Conservation (phyloP, 1,140 invertebrate genomes). For the Vollenhovia emeryi region DNA sequence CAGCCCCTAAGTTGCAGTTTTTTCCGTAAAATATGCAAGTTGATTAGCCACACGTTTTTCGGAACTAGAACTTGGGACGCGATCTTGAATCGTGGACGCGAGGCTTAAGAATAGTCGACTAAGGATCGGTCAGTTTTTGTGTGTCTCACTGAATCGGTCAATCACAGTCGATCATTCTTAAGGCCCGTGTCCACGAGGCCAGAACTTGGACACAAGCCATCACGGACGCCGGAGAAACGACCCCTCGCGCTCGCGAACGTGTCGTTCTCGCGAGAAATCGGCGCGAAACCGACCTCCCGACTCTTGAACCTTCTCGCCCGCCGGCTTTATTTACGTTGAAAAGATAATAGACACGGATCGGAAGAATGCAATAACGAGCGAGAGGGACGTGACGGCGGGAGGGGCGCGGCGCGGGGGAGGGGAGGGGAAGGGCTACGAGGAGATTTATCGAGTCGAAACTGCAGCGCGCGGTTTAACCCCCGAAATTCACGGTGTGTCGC, state of each 20-base stretch:
- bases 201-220: too few species aligned
- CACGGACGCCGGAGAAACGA: neutral
- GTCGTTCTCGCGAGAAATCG: neutral
- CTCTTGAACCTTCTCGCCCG: neutral
- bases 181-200: too few species aligned
- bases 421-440: neutral
- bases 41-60: too few species aligned
- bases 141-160: too few species aligned
- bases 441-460: slow-evolving; percentile 55
- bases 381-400: neutral
- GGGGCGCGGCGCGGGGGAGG: neutral
- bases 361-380: slow-evolving; percentile 49
- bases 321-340: slow-evolving; percentile 14
- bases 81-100: too few species aligned
- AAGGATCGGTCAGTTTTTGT: too few species aligned
- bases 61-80: too few species aligned
- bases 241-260: neutral
- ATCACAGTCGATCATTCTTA: too few species aligned
- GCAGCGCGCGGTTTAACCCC: slow-evolving; percentile 58
- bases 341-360: slow-evolving; percentile 34
- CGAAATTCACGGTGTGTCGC: slow-evolving; percentile 54
- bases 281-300: neutral
- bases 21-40: too few species aligned
- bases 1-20: too few species aligned
- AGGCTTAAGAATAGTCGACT: too few species aligned